Base-by-base conservation (phyloP, 2,888 invertebrate species). In the Rotaria macrura region DNA sequence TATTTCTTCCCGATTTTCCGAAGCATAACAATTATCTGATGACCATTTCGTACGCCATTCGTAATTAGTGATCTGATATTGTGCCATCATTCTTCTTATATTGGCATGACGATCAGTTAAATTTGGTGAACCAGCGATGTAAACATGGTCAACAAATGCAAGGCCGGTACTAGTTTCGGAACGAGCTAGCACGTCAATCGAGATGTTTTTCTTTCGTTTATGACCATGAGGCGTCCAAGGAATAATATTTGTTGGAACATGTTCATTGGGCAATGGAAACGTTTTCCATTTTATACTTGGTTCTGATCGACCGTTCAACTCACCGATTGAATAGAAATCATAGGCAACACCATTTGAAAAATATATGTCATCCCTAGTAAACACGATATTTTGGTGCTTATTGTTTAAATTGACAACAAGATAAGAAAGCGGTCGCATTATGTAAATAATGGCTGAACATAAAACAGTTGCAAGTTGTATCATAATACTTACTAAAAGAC, bases 111-210 rank as follows among this genome's bases (percentile, higher is more conserved):
- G 72, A 23, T 72, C 38, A 9, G 20, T 38, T 23, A 72, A 38
- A 72, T 72, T n/a, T 7, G 23, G 38, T 29, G 72, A 9, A 20
- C 38, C 38, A 6, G 38, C 20, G 14, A 72, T 72, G n/a, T 72
- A 72, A 23, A 72, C 38, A 9, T 25, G 38, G n/a, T 72, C 38
- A 38, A 72, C 72, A 72, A 72, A 72, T 72, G 72, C 72, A 38
- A 72, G 38, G 23, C 72, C 72, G 38, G 72, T 72, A 29, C 29
- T 5, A n/a, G 49, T 9, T 49, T 49, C 65, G 4, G 65, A 14
- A n/a, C 17, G 29, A 10, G 6, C 10, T 25, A 14, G 5, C 1
- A n/a, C 4, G 6, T 3, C 2, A 65, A n/a, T 14, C 0, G 4
- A 65, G 0, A 34, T 29, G 7, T 23, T 3, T 65, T 14, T 23